Evolutionary conservation across 1,140 invertebrate genomes (phyloP).

Genomic region (Argopecten irradians): DNA sequence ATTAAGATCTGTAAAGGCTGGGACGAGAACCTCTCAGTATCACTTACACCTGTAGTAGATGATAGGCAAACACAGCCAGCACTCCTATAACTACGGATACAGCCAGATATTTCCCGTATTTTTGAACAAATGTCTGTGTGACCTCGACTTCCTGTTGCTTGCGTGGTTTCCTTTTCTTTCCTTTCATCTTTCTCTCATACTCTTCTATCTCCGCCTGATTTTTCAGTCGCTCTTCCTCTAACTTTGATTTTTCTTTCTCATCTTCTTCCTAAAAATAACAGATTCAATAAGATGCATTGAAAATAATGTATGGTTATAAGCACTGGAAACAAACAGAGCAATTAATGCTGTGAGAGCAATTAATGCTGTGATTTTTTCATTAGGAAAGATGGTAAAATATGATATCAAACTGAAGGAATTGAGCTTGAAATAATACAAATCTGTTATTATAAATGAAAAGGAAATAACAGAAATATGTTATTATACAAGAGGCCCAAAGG

Average conservation of each 20-base stretch:
- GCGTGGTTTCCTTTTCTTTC: conserved; percentile 64
- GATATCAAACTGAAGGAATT: no score
- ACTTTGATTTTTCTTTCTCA: conserved; percentile 60
- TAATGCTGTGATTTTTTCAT: no score
- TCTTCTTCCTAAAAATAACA: conserved; percentile 61
- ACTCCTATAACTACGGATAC: conserved; percentile 50
- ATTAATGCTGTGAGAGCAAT: no score
- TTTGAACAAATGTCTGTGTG: conserved; percentile 50
- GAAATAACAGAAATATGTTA: background rate
- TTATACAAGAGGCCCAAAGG: no score
- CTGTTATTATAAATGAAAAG: background rate
- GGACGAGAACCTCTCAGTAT: no score
- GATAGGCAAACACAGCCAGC: conserved; percentile 59
- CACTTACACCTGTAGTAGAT: conserved; percentile 39
- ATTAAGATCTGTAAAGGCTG: no score
- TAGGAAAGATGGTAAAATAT: no score
- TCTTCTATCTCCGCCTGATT: conserved; percentile 70
- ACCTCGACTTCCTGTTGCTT: conserved; percentile 60
- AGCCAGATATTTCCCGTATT: conserved; percentile 54
- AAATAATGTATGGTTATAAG: background rate
- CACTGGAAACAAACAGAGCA: no score
- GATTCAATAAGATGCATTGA: background rate
- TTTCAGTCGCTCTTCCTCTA: conserved; percentile 67
- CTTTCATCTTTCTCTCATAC: conserved; percentile 68
- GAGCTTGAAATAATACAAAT: background rate